Evolutionary conservation across 1,140 invertebrate species (phyloP), one percentile per base, ranked within the genome.

Genomic region (Meteorus sp.): DNA sequence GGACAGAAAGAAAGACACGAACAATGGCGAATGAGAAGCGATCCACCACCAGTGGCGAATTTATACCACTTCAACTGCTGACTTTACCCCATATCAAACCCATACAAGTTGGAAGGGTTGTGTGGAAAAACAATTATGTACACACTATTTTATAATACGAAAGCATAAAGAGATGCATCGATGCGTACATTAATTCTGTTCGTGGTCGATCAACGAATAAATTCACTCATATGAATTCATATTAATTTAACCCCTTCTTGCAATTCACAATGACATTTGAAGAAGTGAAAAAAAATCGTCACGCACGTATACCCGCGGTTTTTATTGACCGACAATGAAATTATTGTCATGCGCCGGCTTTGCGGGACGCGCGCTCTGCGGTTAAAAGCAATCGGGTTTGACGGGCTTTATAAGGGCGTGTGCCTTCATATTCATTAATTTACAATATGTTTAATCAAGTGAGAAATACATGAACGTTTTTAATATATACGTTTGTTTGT

Each of bases 321-420:
- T 70, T 70, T 74, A 71, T 73, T 63, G 69, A 68, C 66, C 68
- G 70, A 77, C 73, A 75, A 71, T 76, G 70, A 74, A 72, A 77
- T 76, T 71, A 72, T 72, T 74, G 44, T 67, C 58, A 59, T 63
- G n/a, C n/a, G n/a, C n/a, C n/a, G n/a, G n/a, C n/a, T n/a, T 65
- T 27, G 58, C 44, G 44, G 15, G n/a, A 20, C 9, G n/a, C 15
- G 9, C 7, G n/a, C 22, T 5, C 2, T 35, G 35, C 17, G 44
- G 53, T 59, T n/a, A n/a, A n/a, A 31, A 44, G 37, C 50, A 51
- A 51, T 58, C 50, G 47, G 43, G 31, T 33, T 45, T n/a, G n/a
- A n/a, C n/a, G 55, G n/a, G 13, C 31, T 31, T 20, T 27, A 6
- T n/a, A 48, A 31, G 41, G 41, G 43, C 44, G 44, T 39, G 39